Conservation (phyloP, 35 echinoderm and acorn worm species). For the Chiridota heheva region DNA sequence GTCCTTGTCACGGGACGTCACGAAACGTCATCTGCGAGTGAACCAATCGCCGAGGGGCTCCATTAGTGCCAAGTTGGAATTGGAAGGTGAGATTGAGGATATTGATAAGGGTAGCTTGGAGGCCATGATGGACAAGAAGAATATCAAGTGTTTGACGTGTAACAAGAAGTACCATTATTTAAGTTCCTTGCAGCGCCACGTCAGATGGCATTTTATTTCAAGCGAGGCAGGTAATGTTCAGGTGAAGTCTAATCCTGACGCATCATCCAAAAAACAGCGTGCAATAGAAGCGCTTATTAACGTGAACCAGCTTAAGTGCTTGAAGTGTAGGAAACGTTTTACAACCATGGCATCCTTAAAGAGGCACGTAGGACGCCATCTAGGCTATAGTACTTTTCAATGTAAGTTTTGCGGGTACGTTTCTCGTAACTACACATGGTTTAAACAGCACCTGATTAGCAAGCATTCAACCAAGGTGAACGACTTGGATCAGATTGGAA, state of each 20-base stretch:
- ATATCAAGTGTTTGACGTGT: slow-evolving; percentile 77
- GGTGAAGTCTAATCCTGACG: slow-evolving; percentile 39
- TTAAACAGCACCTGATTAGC: slow-evolving; percentile 80
- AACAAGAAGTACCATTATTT: slow-evolving; percentile 81
- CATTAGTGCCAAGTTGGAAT: neutral
- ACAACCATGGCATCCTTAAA: slow-evolving; percentile 63
- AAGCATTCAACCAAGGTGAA: slow-evolving; percentile 67
- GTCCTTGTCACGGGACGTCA: neutral
- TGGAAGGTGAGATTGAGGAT: slow-evolving; percentile 33
- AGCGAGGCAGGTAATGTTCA: slow-evolving; percentile 3
- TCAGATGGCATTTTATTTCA: slow-evolving; percentile 57
- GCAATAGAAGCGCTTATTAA: slow-evolving; percentile 81
- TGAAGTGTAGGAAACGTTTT: slow-evolving; percentile 88
- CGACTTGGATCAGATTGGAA: slow-evolving; percentile 40
- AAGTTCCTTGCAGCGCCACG: slow-evolving; percentile 79
- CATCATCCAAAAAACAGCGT: slow-evolving; percentile 46
- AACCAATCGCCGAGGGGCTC: slow-evolving; percentile 12
- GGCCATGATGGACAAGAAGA: slow-evolving; percentile 77
- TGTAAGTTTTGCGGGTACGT: slow-evolving; percentile 85
- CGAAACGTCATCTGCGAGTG: slow-evolving; percentile 8
- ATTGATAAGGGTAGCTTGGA: slow-evolving; percentile 34
- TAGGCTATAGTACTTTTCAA: slow-evolving; percentile 87
- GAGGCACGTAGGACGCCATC: slow-evolving; percentile 81
- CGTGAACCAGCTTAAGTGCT: slow-evolving; percentile 74
- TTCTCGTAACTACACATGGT: slow-evolving; percentile 92